Percentiles rank a stretch among this genome's conserved stretches.
phyloP scores from a whole-genome alignment of 1,140 invertebrate species.

The Mizuhopecten yessoensis region DNA sequence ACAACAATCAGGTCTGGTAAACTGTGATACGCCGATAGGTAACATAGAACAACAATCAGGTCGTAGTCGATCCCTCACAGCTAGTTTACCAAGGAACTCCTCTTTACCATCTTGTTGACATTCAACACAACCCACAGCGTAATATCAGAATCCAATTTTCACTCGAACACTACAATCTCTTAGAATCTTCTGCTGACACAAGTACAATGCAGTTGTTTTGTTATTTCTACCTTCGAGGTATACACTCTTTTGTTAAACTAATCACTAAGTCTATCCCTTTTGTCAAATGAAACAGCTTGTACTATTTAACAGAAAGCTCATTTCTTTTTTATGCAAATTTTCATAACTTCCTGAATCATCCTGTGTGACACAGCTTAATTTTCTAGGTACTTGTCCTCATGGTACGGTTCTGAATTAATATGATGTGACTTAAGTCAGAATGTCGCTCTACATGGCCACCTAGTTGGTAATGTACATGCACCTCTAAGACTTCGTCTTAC shows the following conservation, averaged over 20 bases:
- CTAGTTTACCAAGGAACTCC: neutral
- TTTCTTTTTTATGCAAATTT: no score
- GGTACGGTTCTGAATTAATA: no score
- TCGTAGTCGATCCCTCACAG: neutral
- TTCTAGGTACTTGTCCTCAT: neutral
- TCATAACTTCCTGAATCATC: neutral
- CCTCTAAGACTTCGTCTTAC: no score
- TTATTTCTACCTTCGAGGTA: neutral
- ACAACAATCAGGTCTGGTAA: no score
- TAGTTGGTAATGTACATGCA: no score
- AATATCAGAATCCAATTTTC: conserved; percentile 14
- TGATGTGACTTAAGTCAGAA: neutral
- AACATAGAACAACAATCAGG: neutral
- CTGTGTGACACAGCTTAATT: neutral
- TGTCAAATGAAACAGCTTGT: no score
- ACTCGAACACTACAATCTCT: neutral
- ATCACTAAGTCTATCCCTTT: neutral
- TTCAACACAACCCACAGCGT: neutral
- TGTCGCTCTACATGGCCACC: neutral
- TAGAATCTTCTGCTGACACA: neutral
- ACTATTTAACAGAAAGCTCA: no score
- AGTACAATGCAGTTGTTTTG: neutral
- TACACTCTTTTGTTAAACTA: neutral
- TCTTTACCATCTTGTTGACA: neutral
- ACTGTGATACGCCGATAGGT: neutral